phyloP scores from a whole-genome alignment of 2,113 vertebrate genomes.

The Clarias macrocephalus region DNA sequence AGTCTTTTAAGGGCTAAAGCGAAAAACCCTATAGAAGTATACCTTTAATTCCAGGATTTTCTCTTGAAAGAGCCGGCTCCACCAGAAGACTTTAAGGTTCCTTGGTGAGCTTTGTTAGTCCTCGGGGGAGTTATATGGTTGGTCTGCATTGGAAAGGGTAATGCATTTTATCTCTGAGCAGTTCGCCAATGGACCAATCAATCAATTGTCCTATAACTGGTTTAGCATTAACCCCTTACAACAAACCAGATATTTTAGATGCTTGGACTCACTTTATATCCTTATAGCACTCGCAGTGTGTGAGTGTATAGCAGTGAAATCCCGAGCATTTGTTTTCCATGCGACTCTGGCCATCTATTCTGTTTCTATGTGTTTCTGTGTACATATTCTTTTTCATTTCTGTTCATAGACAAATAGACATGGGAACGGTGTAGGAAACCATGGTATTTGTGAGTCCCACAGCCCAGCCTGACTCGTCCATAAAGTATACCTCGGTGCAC shows the following conservation, averaged over 20 bases:
- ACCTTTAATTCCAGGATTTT: conserved; percentile 45
- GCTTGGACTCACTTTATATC: neutral
- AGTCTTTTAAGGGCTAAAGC: conserved; percentile 43
- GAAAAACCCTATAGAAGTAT: conserved; percentile 40
- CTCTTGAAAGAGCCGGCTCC: conserved; percentile 37
- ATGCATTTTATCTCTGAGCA: neutral
- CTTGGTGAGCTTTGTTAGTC: conserved; percentile 28
- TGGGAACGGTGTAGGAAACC: neutral
- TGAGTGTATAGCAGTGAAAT: neutral
- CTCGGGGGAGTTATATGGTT: conserved; percentile 10
- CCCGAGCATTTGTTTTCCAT: neutral
- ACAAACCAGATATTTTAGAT: neutral
- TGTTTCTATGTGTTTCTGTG: neutral
- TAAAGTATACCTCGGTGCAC: conserved; percentile 19
- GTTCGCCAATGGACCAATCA: neutral
- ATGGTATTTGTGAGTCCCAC: conserved; percentile 12
- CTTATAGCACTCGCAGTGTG: neutral
- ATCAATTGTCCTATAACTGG: neutral
- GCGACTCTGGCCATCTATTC: neutral
- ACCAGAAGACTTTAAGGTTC: conserved; percentile 43
- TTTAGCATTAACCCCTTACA: neutral
- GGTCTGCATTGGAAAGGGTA: neutral
- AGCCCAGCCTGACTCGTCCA: conserved; percentile 3
- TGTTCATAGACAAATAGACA: neutral
- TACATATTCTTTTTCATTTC: neutral